A percentile compares a stretch with the other conserved stretches of the same genome.
These are phyloP conservation scores for Halictus ligatus DNA, from an alignment of 2,888 invertebrate species.

Conservation along the genomic window DNA sequence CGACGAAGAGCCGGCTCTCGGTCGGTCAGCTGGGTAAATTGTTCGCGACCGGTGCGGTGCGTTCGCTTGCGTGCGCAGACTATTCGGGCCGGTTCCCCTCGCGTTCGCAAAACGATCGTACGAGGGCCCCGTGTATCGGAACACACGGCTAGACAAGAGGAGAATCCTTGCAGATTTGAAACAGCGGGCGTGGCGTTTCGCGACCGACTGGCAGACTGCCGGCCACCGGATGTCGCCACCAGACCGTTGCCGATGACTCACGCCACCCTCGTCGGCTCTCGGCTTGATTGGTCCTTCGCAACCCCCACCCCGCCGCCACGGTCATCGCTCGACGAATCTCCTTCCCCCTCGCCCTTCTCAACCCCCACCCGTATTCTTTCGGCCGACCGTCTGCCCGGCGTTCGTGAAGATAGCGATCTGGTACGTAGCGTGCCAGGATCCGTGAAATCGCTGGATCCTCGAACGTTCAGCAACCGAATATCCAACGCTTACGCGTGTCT, in stretches of 20 bases:
- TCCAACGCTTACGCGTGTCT: neutral
- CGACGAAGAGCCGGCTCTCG: constrained; percentile 48
- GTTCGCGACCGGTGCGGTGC: constrained; percentile 14
- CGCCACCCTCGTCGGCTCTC: constrained; percentile 75
- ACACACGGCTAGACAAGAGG: constrained; percentile 16
- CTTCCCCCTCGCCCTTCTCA: constrained; percentile 14
- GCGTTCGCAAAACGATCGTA: constrained; percentile 57
- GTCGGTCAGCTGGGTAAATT: constrained; percentile 54
- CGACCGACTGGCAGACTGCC: constrained; percentile 81
- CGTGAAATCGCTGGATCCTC: constrained; percentile 30
- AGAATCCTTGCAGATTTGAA: constrained; percentile 59
- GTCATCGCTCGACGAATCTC: constrained; percentile 54
- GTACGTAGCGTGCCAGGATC: constrained; percentile 50
- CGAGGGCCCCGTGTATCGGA: constrained; percentile 34
- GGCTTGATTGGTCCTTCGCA: constrained; percentile 59
- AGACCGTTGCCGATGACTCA: constrained; percentile 79
- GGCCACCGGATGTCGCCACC: constrained; percentile 77
- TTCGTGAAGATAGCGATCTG: constrained; percentile 43
- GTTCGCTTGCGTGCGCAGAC: constrained; percentile 51
- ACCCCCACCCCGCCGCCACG: constrained; percentile 51
- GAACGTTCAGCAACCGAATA: constrained; percentile 15
- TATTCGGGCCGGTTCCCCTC: constrained; percentile 53
- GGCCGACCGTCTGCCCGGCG: constrained; percentile 22
- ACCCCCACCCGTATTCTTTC: neutral
- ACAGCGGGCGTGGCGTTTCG: constrained; percentile 83